Evolutionary conservation across 2,888 invertebrate species (phyloP).

Genomic region (Criorhina ranunculi): DNA sequence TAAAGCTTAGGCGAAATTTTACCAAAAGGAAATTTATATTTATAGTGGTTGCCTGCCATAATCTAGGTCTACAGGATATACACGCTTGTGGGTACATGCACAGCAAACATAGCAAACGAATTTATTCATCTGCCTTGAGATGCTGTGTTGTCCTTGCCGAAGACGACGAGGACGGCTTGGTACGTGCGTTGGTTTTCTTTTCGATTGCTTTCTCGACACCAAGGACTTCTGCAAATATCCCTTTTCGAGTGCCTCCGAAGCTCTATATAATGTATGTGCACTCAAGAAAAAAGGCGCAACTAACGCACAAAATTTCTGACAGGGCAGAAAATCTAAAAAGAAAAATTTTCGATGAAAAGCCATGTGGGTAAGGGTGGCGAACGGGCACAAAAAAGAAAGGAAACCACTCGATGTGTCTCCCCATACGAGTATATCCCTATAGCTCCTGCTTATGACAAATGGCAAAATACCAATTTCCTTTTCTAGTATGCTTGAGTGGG

Average conservation of each 20-base stretch:
- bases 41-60: constrained; percentile 70
- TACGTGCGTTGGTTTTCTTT: constrained; percentile 64
- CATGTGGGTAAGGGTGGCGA: constrained; percentile 14
- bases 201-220: constrained; percentile 54
- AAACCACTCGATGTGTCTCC: constrained; percentile 54
- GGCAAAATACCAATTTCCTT: constrained; percentile 74
- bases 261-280: constrained; percentile 69
- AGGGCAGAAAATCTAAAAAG: constrained; percentile 39
- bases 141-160: constrained; percentile 48
- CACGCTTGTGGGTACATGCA: constrained; percentile 63
- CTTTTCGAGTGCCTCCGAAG: constrained; percentile 58
- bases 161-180: constrained; percentile 26
- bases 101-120: constrained; percentile 66
- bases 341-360: constrained; percentile 23
- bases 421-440: constrained; percentile 31
- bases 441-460: constrained; percentile 75
- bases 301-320: constrained; percentile 68
- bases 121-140: constrained; percentile 55
- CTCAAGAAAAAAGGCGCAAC: constrained; percentile 70
- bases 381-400: constrained; percentile 24
- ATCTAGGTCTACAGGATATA: constrained; percentile 67
- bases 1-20: constrained; percentile 51
- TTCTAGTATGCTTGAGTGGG: constrained; percentile 71
- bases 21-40: constrained; percentile 68
- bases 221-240: constrained; percentile 70